phyloP scores from a whole-genome alignment of 2,888 invertebrate species.

The Linnaemya vulpina region DNA sequence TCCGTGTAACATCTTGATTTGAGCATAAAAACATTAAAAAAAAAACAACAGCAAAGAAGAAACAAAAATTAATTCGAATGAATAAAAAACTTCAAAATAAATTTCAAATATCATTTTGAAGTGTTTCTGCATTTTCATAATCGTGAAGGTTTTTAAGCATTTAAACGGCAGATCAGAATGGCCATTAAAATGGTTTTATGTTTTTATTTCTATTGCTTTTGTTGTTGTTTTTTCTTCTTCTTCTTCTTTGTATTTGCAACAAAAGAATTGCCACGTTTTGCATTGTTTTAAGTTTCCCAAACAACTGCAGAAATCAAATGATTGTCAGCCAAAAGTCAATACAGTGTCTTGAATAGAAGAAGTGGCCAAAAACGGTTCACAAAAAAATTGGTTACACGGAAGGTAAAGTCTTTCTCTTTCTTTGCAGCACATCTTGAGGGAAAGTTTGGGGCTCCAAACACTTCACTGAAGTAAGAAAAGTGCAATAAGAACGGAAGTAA shows the following conservation, averaged over 20 bases:
- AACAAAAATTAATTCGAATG: slow-evolving; percentile 17
- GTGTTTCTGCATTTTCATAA: slow-evolving; percentile 12
- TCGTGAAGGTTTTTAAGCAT: slow-evolving; percentile 44
- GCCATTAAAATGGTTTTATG: slow-evolving; percentile 81
- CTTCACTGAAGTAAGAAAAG: too few relatives aligned
- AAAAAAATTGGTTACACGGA: neutral
- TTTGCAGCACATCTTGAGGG: too few relatives aligned
- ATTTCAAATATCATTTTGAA: slow-evolving; percentile 23
- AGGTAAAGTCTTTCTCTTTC: neutral
- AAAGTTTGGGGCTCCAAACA: too few relatives aligned
- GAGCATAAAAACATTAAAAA: slow-evolving; percentile 30
- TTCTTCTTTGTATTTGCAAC: slow-evolving; percentile 30
- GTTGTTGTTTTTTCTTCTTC: neutral
- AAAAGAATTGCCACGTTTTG: slow-evolving; percentile 66
- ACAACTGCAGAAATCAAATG: slow-evolving; percentile 44
- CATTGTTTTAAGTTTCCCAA: slow-evolving; percentile 28
- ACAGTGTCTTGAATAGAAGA: neutral
- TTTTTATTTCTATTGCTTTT: slow-evolving; percentile 20
- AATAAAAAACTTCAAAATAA: neutral
- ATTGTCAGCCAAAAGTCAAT: slow-evolving; percentile 45
- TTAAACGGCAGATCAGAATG: slow-evolving; percentile 81
- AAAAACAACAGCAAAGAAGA: neutral
- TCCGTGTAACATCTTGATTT: slow-evolving; percentile 70
- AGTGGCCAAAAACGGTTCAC: slow-evolving; percentile 11
- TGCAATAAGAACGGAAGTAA: too few relatives aligned